Conservation (phyloP, 1,140 invertebrate species). For the Drosophila kurseongensis region DNA sequence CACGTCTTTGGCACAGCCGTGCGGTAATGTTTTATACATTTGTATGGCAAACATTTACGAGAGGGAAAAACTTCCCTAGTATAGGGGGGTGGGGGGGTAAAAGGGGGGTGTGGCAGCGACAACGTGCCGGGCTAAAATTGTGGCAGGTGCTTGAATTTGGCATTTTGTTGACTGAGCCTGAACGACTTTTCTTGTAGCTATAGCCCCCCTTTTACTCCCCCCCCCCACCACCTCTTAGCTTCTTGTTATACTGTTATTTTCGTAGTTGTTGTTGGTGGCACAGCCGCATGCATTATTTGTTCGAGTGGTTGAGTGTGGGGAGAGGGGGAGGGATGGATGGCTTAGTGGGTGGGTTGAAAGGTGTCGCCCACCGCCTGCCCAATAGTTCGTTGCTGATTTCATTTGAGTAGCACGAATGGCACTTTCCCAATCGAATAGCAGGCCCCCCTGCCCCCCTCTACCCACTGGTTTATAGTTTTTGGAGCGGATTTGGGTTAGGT, state of each 20-base stretch:
- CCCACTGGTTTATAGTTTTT: constrained; percentile 31
- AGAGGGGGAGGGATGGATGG: background rate
- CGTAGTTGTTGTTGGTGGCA: constrained; percentile 9
- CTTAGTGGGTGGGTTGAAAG: background rate
- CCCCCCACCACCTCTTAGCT: background rate
- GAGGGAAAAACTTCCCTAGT: constrained; percentile 35
- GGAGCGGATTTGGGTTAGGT: constrained; percentile 41
- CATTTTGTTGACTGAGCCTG: constrained; percentile 78
- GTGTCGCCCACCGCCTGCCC: constrained; percentile 19
- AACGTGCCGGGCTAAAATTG: constrained; percentile 75
- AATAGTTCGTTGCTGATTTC: constrained; percentile 46
- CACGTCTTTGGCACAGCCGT: constrained; percentile 63
- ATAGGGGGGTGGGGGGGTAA: background rate
- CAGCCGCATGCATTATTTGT: constrained; percentile 73
- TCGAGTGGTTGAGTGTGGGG: constrained; percentile 45
- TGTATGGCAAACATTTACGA: constrained; percentile 63
- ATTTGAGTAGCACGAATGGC: constrained; percentile 46
- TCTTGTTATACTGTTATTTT: constrained; percentile 19
- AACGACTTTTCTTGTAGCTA: constrained; percentile 69
- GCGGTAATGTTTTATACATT: constrained; percentile 69
- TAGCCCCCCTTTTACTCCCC: background rate
- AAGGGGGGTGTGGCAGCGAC: constrained; percentile 31
- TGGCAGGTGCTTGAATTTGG: constrained; percentile 80
- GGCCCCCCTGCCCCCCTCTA: background rate
- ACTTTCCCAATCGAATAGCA: constrained; percentile 18